Conservation (phyloP, 1,140 invertebrate genomes). For the Drosophila fuyamai region DNA sequence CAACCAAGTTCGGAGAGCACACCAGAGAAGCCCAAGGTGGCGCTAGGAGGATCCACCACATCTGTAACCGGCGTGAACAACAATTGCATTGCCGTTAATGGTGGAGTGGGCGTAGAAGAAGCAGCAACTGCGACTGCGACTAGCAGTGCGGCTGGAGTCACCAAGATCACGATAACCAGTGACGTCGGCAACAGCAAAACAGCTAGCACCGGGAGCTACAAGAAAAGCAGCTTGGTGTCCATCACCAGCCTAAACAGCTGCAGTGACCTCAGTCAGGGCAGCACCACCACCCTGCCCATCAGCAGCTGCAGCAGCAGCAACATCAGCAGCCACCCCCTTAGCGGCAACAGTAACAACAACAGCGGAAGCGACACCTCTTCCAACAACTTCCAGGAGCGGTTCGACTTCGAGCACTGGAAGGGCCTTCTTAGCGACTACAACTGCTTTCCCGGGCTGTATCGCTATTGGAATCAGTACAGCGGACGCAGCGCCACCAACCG, state of each 20-base stretch:
- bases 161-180: constrained; percentile 58
- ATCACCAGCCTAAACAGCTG: constrained; percentile 71
- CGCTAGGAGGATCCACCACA: constrained; percentile 16
- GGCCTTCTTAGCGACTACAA: constrained; percentile 74
- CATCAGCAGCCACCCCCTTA: background rate
- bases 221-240: constrained; percentile 67
- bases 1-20: constrained; percentile 75
- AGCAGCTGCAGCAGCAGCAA: constrained; percentile 26
- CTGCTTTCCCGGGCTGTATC: constrained; percentile 77
- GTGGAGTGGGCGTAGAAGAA: constrained; percentile 12
- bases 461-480: constrained; percentile 74
- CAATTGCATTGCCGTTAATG: constrained; percentile 70
- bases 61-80: constrained; percentile 38
- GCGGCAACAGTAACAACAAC: constrained; percentile 24
- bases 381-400: constrained; percentile 78
- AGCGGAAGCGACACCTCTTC: constrained; percentile 74
- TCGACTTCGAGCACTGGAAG: constrained; percentile 79
- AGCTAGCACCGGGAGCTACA: constrained; percentile 39
- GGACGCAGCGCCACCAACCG: constrained; percentile 20
- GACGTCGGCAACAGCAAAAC: constrained; percentile 20
- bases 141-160: constrained; percentile 36
- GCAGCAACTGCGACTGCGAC: constrained; percentile 17
- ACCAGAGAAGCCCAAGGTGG: constrained; percentile 63
- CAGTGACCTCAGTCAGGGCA: constrained; percentile 57
- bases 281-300: constrained; percentile 56